Conservation (phyloP, 2,888 invertebrate species). For the Drosophila trichaetosa region DNA sequence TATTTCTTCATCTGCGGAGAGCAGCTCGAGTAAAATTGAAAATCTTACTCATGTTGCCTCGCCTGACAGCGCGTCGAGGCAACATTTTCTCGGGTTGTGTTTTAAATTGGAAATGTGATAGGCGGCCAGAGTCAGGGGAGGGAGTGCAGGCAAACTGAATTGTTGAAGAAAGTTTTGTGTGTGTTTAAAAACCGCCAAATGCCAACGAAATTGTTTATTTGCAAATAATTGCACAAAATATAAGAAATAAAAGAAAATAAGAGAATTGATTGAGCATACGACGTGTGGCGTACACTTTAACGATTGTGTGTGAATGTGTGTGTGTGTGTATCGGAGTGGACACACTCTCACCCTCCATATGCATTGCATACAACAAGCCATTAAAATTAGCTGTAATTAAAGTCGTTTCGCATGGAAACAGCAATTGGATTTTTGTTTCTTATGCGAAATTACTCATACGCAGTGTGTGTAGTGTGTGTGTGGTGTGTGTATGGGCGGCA, state of each 20-base stretch:
- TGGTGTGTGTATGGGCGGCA: conserved; percentile 14
- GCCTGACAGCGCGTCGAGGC: conserved; percentile 16
- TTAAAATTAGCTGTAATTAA: conserved; percentile 74
- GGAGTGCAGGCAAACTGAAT: neutral
- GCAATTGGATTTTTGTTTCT: conserved; percentile 57
- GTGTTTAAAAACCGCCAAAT: conserved; percentile 13
- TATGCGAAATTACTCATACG: conserved; percentile 54
- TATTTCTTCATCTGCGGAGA: conserved; percentile 65
- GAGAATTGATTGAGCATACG: conserved; percentile 59
- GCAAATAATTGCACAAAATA: neutral
- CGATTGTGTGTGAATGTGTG: neutral
- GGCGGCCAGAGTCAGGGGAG: conserved; percentile 6
- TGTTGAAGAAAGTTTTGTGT: conserved; percentile 36
- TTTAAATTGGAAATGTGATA: conserved; percentile 73
- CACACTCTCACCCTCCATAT: conserved; percentile 13
- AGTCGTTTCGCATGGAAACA: conserved; percentile 60
- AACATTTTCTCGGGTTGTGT: conserved; percentile 36
- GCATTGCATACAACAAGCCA: conserved; percentile 58
- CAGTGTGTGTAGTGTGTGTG: conserved; percentile 15
- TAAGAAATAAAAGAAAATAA: conserved; percentile 6
- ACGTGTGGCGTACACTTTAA: conserved; percentile 48
- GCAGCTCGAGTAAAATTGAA: conserved; percentile 56
- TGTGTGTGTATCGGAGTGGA: neutral
- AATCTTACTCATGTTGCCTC: conserved; percentile 65
- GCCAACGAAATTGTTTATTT: conserved; percentile 14